phyloP scores from a whole-genome alignment of 1,140 invertebrate species.

The Drosophila sechellia region DNA sequence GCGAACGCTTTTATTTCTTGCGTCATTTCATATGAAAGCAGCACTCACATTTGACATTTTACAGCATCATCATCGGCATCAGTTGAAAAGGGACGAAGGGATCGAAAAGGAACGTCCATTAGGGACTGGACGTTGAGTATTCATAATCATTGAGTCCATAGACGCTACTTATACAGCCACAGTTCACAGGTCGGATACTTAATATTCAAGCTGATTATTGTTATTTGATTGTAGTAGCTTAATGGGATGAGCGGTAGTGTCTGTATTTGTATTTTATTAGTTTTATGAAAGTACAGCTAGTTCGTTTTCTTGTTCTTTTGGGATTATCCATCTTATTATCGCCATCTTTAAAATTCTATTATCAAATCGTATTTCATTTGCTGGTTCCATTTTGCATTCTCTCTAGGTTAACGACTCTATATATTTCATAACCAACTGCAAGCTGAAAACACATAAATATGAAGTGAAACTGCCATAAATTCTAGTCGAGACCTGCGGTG shows the following conservation, averaged over 20 bases:
- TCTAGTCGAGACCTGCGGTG: conserved; percentile 49
- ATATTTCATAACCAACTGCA: conserved; percentile 38
- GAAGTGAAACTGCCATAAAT: conserved; percentile 46
- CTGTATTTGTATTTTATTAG: too few relatives aligned
- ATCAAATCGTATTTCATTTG: conserved; percentile 14
- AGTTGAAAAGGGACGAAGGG: neutral
- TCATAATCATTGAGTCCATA: conserved; percentile 42
- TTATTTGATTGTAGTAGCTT: neutral
- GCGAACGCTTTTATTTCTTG: conserved; percentile 66
- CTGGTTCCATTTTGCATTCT: conserved; percentile 30
- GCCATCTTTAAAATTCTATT: conserved; percentile 20
- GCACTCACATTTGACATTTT: conserved; percentile 77
- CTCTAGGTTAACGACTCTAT: conserved; percentile 41
- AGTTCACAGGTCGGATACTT: conserved; percentile 35
- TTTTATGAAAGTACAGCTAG: neutral
- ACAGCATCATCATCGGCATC: conserved; percentile 67
- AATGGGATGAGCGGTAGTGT: too few relatives aligned
- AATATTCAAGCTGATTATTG: conserved; percentile 11
- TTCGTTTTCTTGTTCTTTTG: neutral
- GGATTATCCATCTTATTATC: conserved; percentile 6
- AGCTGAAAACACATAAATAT: conserved; percentile 46
- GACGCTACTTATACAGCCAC: neutral
- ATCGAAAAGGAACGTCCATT: conserved; percentile 16
- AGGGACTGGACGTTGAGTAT: conserved; percentile 33
- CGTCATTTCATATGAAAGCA: conserved; percentile 74